phyloP scores from a whole-genome alignment of 1,140 invertebrate species.

The Bombus pyrosoma region DNA sequence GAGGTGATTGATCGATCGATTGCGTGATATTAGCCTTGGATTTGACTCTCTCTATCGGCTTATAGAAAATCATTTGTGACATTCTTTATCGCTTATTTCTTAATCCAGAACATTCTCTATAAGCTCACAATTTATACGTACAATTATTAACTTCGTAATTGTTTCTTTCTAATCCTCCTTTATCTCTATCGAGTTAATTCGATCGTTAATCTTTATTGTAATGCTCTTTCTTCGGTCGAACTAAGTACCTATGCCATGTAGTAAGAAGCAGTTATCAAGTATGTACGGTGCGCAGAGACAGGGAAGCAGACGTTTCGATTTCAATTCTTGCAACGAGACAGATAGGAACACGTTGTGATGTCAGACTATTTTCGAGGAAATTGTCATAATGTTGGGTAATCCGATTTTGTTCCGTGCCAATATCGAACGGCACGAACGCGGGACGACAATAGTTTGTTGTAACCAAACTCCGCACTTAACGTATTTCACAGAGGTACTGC shows the following conservation, averaged over 20 bases:
- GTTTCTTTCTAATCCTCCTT: not conserved
- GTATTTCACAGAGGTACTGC: not conserved
- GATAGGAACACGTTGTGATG: not conserved
- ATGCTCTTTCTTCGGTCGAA: too few relatives aligned
- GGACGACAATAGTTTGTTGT: constrained; percentile 10
- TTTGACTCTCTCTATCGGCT: not conserved
- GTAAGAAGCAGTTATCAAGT: not conserved
- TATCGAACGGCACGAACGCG: constrained; percentile 20
- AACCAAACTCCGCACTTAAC: constrained; percentile 34
- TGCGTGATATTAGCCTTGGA: not conserved
- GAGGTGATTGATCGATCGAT: not conserved
- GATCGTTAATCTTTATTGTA: not conserved
- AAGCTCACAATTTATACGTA: not conserved
- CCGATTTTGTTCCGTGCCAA: constrained; percentile 40
- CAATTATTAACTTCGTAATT: not conserved
- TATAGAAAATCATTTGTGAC: not conserved
- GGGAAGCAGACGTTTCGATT: constrained; percentile 1
- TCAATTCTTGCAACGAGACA: not conserved
- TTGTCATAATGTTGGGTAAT: constrained; percentile 46
- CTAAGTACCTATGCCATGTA: not conserved
- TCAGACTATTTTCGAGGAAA: constrained; percentile 31
- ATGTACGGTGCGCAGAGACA: not conserved
- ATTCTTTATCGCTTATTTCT: not conserved
- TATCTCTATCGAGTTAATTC: not conserved
- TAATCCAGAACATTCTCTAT: not conserved